Evolutionary conservation across 2,888 invertebrate genomes (phyloP).

Genomic region (Ormyrus labotus): DNA sequence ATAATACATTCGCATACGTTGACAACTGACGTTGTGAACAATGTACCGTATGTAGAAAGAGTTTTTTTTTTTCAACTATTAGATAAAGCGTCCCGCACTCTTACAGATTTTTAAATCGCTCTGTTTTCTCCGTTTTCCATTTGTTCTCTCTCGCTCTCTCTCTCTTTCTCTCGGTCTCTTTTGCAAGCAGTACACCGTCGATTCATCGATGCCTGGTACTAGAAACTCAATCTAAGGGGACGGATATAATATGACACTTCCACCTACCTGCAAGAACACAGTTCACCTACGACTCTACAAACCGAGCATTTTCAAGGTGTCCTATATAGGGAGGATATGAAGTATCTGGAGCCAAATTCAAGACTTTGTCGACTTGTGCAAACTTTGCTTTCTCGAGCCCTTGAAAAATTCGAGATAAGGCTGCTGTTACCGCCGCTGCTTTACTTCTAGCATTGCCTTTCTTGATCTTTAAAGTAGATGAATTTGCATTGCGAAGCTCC

Average conservation of each 20-base stretch:
- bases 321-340: constrained; percentile 57
- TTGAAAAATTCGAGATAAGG: constrained; percentile 52
- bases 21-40: constrained; percentile 58
- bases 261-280: constrained; percentile 63
- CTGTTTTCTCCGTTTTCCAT: constrained; percentile 27
- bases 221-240: constrained; percentile 73
- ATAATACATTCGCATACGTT: constrained; percentile 55
- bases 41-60: constrained; percentile 67
- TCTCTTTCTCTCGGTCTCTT: constrained; percentile 8
- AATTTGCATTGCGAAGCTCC: constrained; percentile 58
- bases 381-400: constrained; percentile 51
- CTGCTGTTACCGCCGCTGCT: constrained; percentile 42
- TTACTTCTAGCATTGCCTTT: constrained; percentile 44
- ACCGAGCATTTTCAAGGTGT: constrained; percentile 59
- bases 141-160: constrained; percentile 11
- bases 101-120: constrained; percentile 66
- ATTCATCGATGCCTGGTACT: constrained; percentile 58
- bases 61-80: constrained; percentile 64
- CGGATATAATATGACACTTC: constrained; percentile 73
- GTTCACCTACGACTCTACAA: constrained; percentile 59
- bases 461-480: constrained; percentile 56
- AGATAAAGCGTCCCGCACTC: constrained; percentile 73
- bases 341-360: constrained; percentile 57
- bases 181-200: constrained; percentile 67
- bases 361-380: constrained; percentile 52